Evolutionary conservation across 2,888 invertebrate genomes (phyloP), one percentile per base, ranked within the genome.

Genomic region (Amiota communis): DNA sequence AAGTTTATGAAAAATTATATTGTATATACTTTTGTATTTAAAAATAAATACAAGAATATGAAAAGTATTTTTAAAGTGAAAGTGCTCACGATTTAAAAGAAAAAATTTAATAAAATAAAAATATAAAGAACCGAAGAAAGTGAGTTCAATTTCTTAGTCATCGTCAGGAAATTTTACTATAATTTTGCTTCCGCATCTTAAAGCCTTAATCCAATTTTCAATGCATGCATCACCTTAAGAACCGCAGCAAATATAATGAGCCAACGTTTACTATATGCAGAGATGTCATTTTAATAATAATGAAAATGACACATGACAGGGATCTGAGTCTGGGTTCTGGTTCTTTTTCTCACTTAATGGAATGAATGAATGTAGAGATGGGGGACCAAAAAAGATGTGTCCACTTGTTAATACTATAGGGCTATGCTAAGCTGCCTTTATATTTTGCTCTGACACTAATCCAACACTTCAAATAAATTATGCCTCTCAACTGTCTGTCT

Each of bases 401-500:
- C 48, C 65, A 65, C 65, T 65, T 65, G 65, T 48, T 49, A 65
- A 65, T 48, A 46, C n/a, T 36, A 17, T 20, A 17, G 15, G 36
- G 67, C 46, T 9, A 36, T 36, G 36, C 36, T 8, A 47, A 13
- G 46, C 61, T 61, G 64, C 23, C 36, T 64, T 48, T 47, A 47
- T 64, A 36, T 64, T 23, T 49, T 59, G 63, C 53, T 63, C 56
- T 75, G 74, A 75, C 75, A 72, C 67, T 74, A 74, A 75, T 72
- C 75, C 74, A 61, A 72, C 72, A 71, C 61, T 64, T 74, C 67
- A 74, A 71, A 75, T 75, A 74, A 75, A 74, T 75, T 72, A 59
- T 48, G 72, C 68, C 53, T 65, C 46, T 36, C 36, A 36, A 4
- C 36, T 6, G 12, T 59, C 23, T 9, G 13, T 13, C 59, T 9